Conservation (phyloP, 1,140 invertebrate genomes). For the Aporrectodea caliginosa region DNA sequence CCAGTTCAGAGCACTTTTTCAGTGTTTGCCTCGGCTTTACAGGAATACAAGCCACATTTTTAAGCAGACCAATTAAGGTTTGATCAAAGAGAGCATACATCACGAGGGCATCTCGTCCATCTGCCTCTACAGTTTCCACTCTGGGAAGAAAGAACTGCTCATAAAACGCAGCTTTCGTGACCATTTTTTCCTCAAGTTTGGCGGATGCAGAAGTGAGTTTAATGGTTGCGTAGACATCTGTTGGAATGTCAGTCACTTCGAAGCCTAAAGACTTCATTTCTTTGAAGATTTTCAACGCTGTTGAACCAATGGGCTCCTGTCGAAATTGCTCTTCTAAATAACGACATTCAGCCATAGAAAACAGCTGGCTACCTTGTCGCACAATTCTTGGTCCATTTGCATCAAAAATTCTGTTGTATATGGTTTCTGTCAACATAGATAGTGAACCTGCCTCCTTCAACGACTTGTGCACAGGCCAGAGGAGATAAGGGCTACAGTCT, state of each 20-base stretch:
- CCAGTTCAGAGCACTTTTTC: conserved; percentile 11
- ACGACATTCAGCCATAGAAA: not conserved
- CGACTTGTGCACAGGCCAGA: not conserved
- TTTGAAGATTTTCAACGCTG: not conserved
- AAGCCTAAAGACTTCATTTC: not conserved
- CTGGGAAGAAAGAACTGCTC: conserved; percentile 19
- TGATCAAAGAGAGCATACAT: conserved; percentile 5
- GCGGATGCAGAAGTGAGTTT: not conserved
- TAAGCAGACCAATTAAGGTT: conserved; percentile 26
- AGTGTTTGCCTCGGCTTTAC: conserved; percentile 25
- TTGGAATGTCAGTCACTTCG: not conserved
- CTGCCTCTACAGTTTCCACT: not conserved
- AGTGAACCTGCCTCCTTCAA: not conserved
- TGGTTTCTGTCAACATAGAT: not conserved
- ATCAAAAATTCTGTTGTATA: not conserved
- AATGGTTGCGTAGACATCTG: not conserved
- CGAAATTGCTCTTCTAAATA: not conserved
- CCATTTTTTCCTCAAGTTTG: not conserved
- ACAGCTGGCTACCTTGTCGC: not conserved
- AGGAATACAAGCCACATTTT: conserved; percentile 25
- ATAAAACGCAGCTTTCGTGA: conserved; percentile 4
- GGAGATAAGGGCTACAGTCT: not conserved
- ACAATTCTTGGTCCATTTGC: not conserved
- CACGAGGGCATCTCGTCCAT: not conserved
- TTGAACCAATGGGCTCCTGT: not conserved